Conservation (phyloP, 2,888 invertebrate species). For the Diadegma fenestrale region DNA sequence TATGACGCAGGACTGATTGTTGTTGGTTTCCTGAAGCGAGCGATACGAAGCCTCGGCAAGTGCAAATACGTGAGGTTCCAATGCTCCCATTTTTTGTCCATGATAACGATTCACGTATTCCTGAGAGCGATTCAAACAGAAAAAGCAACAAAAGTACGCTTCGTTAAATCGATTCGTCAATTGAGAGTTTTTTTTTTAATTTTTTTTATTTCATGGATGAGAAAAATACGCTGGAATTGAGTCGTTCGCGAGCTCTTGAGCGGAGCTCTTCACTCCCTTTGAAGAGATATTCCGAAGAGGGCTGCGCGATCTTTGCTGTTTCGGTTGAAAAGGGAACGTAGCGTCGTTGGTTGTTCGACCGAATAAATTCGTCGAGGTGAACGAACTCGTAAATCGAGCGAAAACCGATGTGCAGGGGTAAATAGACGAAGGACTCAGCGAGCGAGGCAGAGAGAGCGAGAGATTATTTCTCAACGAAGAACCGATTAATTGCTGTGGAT, state of each 20-base stretch:
- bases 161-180: neutral
- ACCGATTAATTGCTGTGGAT: conserved; percentile 78
- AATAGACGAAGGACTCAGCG: conserved; percentile 34
- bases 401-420: conserved; percentile 33
- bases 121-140: conserved; percentile 85
- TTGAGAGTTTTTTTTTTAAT: neutral
- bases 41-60: conserved; percentile 95
- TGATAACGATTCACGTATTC: conserved; percentile 93
- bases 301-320: conserved; percentile 11
- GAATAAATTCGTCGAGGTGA: conserved; percentile 39
- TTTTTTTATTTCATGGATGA: neutral
- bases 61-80: conserved; percentile 96
- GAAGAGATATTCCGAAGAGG: neutral
- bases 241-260: neutral
- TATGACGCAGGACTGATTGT: conserved; percentile 94
- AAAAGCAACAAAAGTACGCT: conserved; percentile 5
- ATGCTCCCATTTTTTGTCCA: conserved; percentile 91
- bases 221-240: conserved; percentile 19
- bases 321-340: conserved; percentile 27
- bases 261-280: neutral
- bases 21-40: conserved; percentile 88
- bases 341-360: conserved; percentile 58
- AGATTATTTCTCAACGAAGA: conserved; percentile 56
- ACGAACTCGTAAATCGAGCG: conserved; percentile 42
- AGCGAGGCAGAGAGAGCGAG: conserved; percentile 27